Conservation (phyloP, 1,140 invertebrate species). For the Drosophila erecta region DNA sequence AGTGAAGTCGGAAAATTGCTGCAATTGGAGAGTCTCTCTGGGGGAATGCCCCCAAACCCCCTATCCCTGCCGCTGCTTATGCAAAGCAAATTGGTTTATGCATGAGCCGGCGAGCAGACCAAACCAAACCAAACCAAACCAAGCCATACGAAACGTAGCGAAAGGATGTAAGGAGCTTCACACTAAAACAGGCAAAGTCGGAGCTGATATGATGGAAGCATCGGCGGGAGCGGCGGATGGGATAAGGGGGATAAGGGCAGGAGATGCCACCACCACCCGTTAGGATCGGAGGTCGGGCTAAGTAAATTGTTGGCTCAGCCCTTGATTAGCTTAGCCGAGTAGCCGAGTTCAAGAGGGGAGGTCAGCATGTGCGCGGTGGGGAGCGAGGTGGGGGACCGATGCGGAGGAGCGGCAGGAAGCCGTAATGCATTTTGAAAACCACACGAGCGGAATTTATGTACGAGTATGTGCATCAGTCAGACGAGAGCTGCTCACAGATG, state of each 20-base stretch:
- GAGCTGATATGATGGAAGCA: conserved; percentile 63
- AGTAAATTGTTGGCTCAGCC: conserved; percentile 81
- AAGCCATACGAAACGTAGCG: conserved; percentile 16
- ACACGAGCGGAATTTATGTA: conserved; percentile 78
- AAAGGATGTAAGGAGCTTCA: conserved; percentile 60
- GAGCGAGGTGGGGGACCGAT: background rate
- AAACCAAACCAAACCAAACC: conserved; percentile 2
- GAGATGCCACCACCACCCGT: background rate
- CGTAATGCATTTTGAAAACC: conserved; percentile 77
- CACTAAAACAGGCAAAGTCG: conserved; percentile 39
- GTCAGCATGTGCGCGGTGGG: conserved; percentile 2
- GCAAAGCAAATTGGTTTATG: conserved; percentile 81
- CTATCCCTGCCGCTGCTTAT: conserved; percentile 42
- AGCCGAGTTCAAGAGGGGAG: conserved; percentile 33
- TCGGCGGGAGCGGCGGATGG: conserved; percentile 14
- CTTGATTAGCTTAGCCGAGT: conserved; percentile 75
- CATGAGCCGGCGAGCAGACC: conserved; percentile 63
- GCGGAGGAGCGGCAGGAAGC: conserved; percentile 11
- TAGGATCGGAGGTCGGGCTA: conserved; percentile 46
- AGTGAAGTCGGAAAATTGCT: conserved; percentile 68
- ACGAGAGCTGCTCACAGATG: background rate
- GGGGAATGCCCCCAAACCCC: background rate
- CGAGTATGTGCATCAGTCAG: conserved; percentile 48
- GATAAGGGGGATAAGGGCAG: background rate
- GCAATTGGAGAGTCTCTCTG: conserved; percentile 58